These are phyloP conservation scores for Steatocranus sp. DNA, from an alignment of 2,797 vertebrate species.

Conservation along the genomic window DNA sequence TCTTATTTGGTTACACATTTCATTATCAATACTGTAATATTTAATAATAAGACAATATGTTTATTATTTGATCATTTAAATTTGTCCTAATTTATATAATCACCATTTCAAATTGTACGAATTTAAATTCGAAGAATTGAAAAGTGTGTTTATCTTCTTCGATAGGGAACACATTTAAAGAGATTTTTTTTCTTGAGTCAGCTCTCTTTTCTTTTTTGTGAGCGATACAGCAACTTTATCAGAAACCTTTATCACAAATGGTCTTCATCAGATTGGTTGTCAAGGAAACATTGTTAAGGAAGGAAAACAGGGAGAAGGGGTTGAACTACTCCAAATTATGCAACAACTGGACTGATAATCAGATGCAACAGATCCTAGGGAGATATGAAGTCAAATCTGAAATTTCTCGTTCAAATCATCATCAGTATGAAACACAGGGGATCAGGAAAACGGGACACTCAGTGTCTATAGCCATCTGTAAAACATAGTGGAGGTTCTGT, in stretches of 20 bases:
- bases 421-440: neutral
- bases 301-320: neutral
- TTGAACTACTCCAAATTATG: neutral
- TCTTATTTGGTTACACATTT: constrained; percentile 57
- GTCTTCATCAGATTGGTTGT: neutral
- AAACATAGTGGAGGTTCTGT: neutral
- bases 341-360: neutral
- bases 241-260: neutral
- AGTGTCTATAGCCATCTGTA: neutral
- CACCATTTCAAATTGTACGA: neutral
- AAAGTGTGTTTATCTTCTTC: neutral
- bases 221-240: neutral
- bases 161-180: neutral
- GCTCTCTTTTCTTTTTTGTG: neutral
- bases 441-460: neutral
- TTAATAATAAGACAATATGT: neutral
- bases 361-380: neutral
- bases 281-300: neutral
- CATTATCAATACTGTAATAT: constrained; percentile 11
- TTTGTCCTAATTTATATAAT: neutral
- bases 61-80: neutral
- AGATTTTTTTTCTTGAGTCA: neutral
- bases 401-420: neutral
- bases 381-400: neutral
- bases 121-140: neutral